These are phyloP conservation scores for Poecilus cupreus DNA, from an alignment of 2,888 invertebrate genomes.

Conservation along the genomic window DNA sequence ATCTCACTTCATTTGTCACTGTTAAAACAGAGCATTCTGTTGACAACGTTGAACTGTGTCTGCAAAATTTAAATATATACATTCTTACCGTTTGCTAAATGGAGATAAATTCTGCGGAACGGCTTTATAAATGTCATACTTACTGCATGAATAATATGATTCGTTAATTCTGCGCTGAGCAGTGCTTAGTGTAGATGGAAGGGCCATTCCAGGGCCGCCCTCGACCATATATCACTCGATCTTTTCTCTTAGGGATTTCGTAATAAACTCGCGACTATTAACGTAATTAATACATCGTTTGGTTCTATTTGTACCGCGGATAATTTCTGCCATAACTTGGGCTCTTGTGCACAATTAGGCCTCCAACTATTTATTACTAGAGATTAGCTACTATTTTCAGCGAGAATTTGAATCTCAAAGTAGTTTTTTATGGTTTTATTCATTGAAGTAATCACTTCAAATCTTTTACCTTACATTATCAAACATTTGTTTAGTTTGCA, in stretches of 20 bases:
- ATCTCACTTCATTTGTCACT: conserved; percentile 18
- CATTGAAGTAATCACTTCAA: no score
- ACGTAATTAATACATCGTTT: conserved; percentile 37
- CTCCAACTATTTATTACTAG: background rate
- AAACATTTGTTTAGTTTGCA: no score
- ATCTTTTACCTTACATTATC: no score
- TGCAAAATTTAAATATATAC: conserved; percentile 48
- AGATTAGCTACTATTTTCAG: no score
- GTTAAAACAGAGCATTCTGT: conserved; percentile 30
- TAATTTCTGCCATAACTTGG: conserved; percentile 2
- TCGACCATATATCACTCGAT: conserved; percentile 5
- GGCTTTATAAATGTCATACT: conserved; percentile 57
- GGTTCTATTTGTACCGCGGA: conserved; percentile 17
- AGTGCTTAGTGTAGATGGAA: conserved; percentile 26
- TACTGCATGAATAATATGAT: conserved; percentile 54
- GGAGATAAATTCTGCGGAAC: conserved; percentile 50
- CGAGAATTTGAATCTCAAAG: no score
- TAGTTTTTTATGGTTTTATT: no score
- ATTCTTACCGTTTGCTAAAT: conserved; percentile 41
- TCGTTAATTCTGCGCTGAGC: conserved; percentile 45
- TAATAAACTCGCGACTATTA: conserved; percentile 1
- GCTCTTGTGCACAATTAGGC: conserved; percentile 13
- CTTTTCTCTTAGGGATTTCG: conserved; percentile 32
- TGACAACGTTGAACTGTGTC: conserved; percentile 17
- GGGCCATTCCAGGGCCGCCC: conserved; percentile 12